Conservation (phyloP, 2,113 vertebrate species). For the Hystrix brachyura region DNA sequence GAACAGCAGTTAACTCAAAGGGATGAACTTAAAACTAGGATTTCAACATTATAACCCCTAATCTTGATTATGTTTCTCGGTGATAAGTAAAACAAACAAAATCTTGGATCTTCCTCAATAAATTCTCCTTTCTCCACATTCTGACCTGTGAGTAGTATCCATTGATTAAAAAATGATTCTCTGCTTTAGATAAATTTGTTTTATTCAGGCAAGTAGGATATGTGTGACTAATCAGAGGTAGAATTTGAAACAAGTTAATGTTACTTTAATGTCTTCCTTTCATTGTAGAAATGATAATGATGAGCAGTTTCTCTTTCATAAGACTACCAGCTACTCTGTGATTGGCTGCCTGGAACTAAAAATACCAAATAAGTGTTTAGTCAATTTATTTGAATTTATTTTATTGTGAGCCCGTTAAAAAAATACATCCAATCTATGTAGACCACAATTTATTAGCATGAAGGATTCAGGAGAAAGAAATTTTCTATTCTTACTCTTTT, state of each 20-base stretch:
- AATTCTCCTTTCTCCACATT: neutral
- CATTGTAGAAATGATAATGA: constrained; percentile 62
- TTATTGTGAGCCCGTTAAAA: constrained; percentile 38
- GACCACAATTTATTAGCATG: neutral
- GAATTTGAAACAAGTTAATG: constrained; percentile 52
- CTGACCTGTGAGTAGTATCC: neutral
- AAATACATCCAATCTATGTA: neutral
- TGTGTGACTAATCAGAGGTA: constrained; percentile 51
- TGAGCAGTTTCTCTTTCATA: constrained; percentile 56
- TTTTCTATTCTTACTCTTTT: neutral
- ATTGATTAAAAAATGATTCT: constrained; percentile 16
- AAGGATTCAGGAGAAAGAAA: constrained; percentile 8
- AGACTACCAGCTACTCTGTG: constrained; percentile 41
- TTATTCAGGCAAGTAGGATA: constrained; percentile 52
- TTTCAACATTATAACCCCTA: neutral
- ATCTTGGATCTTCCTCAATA: neutral
- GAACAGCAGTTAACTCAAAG: neutral
- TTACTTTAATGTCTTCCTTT: constrained; percentile 41
- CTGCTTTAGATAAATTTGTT: constrained; percentile 34
- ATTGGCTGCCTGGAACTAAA: constrained; percentile 36
- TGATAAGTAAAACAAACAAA: constrained; percentile 58
- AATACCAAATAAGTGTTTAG: constrained; percentile 45
- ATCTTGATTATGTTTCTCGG: constrained; percentile 16
- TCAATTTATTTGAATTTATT: constrained; percentile 56
- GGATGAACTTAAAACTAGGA: neutral